Evolutionary conservation across 2,888 invertebrate species (phyloP).

Genomic region (Alentia gelatinosa): DNA sequence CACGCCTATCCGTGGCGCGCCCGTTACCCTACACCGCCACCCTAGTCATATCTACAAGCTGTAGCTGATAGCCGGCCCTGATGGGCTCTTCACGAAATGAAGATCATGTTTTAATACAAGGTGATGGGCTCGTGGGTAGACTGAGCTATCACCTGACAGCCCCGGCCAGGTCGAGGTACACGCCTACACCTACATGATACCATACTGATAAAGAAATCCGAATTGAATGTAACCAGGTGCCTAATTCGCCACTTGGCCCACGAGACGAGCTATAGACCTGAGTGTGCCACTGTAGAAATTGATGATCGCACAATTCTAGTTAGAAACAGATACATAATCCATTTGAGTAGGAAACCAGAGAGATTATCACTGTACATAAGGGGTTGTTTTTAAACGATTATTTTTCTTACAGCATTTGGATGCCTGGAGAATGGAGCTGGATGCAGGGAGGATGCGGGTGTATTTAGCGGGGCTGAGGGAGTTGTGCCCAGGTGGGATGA

Average conservation of each 20-base stretch:
- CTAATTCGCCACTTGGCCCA: neutral
- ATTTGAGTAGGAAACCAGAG: no score
- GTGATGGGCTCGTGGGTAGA: neutral
- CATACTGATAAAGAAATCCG: neutral
- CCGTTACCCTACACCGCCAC: neutral
- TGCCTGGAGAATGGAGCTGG: neutral
- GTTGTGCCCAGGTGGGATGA: neutral
- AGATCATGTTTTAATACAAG: conserved; percentile 19
- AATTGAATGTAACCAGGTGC: conserved; percentile 1
- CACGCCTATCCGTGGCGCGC: neutral
- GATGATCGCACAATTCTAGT: no score
- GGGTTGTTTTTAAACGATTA: no score
- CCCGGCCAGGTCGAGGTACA: neutral
- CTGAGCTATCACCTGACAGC: neutral
- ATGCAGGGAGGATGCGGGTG: neutral
- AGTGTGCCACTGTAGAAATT: no score
- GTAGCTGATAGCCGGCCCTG: neutral
- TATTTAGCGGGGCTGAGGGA: neutral
- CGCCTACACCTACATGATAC: neutral
- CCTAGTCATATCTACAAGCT: neutral
- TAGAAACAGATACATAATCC: no score
- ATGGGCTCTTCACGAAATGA: neutral
- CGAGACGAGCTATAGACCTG: no score
- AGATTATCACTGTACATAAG: no score
- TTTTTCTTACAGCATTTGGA: no score